Percentiles rank a stretch among this genome's conserved stretches.
Evolutionary conservation across 2,113 vertebrate species (phyloP).

Genomic region (Nycticryphes semicollaris): DNA sequence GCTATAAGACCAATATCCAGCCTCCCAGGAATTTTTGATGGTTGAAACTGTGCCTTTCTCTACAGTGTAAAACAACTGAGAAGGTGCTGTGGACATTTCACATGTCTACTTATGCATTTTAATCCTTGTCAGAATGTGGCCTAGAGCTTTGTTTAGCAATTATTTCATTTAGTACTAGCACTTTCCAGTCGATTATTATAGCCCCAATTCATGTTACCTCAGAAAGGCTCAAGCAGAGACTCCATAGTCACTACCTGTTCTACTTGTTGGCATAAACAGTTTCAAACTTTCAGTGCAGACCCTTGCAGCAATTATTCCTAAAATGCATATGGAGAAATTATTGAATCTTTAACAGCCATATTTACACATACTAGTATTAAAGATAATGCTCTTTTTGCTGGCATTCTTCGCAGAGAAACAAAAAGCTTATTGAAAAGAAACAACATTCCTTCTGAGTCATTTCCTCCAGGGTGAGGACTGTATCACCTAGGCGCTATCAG

Average conservation of each 20-base stretch:
- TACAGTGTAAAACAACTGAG: not conserved
- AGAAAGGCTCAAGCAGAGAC: not conserved
- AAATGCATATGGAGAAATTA: not conserved
- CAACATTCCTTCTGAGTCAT: not conserved
- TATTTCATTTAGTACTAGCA: not conserved
- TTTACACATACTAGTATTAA: not conserved
- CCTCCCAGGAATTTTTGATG: not conserved
- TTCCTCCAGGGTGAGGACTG: not conserved
- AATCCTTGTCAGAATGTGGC: accelerated
- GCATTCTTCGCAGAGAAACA: not conserved
- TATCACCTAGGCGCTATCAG: not conserved
- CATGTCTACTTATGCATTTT: not conserved
- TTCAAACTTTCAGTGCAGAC: not conserved
- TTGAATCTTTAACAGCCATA: not conserved
- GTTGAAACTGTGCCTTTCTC: not conserved
- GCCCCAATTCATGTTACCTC: not conserved
- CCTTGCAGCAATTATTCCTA: not conserved
- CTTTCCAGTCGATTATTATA: not conserved
- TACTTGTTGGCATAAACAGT: not conserved
- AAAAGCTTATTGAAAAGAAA: not conserved
- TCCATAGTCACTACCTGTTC: not conserved
- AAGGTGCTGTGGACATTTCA: not conserved
- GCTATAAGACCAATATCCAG: not conserved
- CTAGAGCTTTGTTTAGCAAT: not conserved
- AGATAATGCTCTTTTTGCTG: not conserved